Evolutionary conservation across 2,113 vertebrate genomes (phyloP).

Genomic region (Tretioscincus oriximinensis): DNA sequence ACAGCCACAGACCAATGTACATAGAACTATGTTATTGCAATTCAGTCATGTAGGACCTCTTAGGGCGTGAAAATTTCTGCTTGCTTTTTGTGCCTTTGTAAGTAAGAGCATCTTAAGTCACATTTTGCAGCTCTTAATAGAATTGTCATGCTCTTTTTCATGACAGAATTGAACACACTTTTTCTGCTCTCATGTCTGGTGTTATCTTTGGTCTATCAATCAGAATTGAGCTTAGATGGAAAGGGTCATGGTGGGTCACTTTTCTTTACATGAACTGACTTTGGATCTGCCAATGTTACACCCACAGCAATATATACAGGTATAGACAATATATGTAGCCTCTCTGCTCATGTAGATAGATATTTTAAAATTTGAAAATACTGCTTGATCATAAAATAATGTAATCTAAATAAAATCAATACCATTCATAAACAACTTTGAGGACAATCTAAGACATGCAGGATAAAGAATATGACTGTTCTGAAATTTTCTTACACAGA

Average conservation of each 20-base stretch:
- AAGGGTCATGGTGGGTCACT: not conserved
- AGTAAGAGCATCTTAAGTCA: constrained; percentile 28
- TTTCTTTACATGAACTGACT: not conserved
- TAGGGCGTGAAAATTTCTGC: constrained; percentile 28
- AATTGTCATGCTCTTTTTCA: constrained; percentile 30
- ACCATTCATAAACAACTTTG: not conserved
- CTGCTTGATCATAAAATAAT: not conserved
- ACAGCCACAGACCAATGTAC: constrained; percentile 33
- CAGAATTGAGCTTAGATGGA: not conserved
- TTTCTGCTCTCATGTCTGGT: not conserved
- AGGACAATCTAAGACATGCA: too few relatives aligned
- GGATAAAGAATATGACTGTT: too few relatives aligned
- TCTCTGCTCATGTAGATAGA: not conserved
- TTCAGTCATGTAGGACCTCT: constrained; percentile 38
- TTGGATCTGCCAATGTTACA: not conserved
- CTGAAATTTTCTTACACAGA: too few relatives aligned
- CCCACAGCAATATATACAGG: not conserved
- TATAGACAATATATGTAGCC: not conserved
- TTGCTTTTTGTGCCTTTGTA: constrained; percentile 34
- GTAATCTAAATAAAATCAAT: too few relatives aligned
- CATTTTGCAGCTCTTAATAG: constrained; percentile 34
- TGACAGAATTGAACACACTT: constrained; percentile 15
- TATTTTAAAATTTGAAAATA: not conserved
- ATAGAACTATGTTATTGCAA: constrained; percentile 30
- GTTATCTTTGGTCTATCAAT: constrained; percentile 33